These are phyloP conservation scores for Athalia circularis DNA, from an alignment of 2,888 invertebrate species.

Conservation along the genomic window DNA sequence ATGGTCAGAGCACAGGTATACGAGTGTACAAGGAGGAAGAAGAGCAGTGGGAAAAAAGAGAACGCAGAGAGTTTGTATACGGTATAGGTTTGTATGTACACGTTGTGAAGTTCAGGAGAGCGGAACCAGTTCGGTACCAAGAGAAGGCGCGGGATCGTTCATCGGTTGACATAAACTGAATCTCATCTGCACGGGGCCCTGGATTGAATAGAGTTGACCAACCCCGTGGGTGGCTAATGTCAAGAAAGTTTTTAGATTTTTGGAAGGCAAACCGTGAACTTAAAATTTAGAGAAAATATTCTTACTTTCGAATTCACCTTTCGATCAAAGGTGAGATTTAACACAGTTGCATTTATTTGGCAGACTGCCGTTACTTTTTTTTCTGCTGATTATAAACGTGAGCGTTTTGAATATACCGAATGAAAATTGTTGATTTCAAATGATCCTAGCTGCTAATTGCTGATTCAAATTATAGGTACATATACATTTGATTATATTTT, in stretches of 20 bases:
- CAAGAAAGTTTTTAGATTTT: not conserved
- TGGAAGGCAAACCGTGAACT: too few species aligned
- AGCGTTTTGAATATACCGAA: too few species aligned
- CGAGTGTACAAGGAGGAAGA: not conserved
- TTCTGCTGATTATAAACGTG: too few species aligned
- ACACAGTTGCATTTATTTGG: not conserved
- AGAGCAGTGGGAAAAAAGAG: not conserved
- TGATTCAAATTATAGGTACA: too few species aligned
- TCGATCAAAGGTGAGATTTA: too few species aligned
- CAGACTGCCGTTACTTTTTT: not conserved
- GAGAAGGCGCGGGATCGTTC: constrained; percentile 21
- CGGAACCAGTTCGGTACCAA: constrained; percentile 33
- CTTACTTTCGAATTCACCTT: too few species aligned
- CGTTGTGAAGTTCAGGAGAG: constrained; percentile 35
- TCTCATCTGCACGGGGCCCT: not conserved
- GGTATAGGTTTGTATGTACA: not conserved
- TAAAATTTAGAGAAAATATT: too few species aligned
- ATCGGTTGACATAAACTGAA: constrained; percentile 3
- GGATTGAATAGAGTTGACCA: constrained; percentile 1
- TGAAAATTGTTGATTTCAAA: too few species aligned
- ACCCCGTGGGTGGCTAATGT: not conserved
- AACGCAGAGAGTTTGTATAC: constrained; percentile 8
- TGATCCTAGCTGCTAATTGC: too few species aligned
- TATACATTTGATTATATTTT: too few species aligned
- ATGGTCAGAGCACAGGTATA: constrained; percentile 15